Evolutionary conservation across 2,888 invertebrate genomes (phyloP).

Genomic region (Microplitis deprimator): DNA sequence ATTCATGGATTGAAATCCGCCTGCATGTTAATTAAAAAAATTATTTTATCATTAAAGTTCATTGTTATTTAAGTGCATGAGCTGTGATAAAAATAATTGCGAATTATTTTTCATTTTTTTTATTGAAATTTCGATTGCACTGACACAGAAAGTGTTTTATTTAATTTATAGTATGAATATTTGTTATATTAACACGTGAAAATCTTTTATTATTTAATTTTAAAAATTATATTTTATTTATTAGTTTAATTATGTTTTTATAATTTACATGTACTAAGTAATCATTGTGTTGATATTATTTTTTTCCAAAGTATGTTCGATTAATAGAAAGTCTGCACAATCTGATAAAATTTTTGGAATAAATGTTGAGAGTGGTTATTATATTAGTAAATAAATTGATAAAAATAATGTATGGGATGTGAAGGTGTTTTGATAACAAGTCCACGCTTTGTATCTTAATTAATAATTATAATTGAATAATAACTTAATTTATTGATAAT

Average conservation of each 20-base stretch:
- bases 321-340: neutral
- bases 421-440: neutral
- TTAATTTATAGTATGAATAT: conserved; percentile 9
- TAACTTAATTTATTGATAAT: conserved; percentile 11
- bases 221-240: neutral
- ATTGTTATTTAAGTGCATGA: conserved; percentile 45
- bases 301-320: neutral
- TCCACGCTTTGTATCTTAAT: conserved; percentile 7
- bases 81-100: conserved; percentile 49
- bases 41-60: conserved; percentile 37
- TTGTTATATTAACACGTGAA: conserved; percentile 4
- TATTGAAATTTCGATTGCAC: conserved; percentile 12
- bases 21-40: neutral
- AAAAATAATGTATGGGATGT: neutral
- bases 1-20: conserved; percentile 32
- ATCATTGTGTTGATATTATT: conserved; percentile 13
- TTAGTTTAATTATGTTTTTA: conserved; percentile 6
- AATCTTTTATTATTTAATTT: neutral
- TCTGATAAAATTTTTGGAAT: neutral
- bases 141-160: neutral
- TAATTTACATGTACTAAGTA: neutral
- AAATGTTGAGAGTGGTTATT: neutral
- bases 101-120: conserved; percentile 19
- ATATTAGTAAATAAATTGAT: neutral
- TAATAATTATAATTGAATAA: conserved; percentile 8